These are phyloP conservation scores for Lapara coniferarum DNA, from an alignment of 2,888 invertebrate genomes.

Conservation along the genomic window DNA sequence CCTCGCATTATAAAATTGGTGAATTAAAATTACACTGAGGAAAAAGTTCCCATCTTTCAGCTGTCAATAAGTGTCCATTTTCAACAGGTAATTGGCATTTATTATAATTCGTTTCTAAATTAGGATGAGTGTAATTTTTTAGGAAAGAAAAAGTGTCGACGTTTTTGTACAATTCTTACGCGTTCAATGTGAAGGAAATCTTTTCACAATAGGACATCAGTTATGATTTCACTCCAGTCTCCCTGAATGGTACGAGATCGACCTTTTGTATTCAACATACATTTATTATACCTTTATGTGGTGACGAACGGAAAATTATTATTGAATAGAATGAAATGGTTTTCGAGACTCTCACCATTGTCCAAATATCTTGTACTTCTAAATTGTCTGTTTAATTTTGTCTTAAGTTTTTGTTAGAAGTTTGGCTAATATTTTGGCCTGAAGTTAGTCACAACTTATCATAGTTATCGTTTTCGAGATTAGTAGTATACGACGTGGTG, in stretches of 20 bases:
- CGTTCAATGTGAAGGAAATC: constrained; percentile 36
- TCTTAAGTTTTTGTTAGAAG: no score
- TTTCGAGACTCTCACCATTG: neutral
- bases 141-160: neutral
- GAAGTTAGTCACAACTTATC: no score
- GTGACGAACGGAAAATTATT: neutral
- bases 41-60: no score
- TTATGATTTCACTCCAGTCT: constrained; percentile 49
- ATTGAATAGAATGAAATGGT: neutral
- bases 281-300: constrained; percentile 47
- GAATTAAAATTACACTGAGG: no score
- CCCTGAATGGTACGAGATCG: constrained; percentile 44
- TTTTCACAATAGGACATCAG: constrained; percentile 47
- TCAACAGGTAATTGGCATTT: neutral
- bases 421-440: no score
- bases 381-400: no score
- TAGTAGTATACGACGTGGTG: no score
- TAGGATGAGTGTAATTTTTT: neutral
- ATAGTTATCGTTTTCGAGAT: no score
- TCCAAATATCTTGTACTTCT: no score
- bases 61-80: neutral
- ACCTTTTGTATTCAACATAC: constrained; percentile 46
- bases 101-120: neutral
- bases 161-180: constrained; percentile 22
- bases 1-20: no score